phyloP scores from a whole-genome alignment of 2,797 vertebrate species.

The Pseudomugil gertrudae region DNA sequence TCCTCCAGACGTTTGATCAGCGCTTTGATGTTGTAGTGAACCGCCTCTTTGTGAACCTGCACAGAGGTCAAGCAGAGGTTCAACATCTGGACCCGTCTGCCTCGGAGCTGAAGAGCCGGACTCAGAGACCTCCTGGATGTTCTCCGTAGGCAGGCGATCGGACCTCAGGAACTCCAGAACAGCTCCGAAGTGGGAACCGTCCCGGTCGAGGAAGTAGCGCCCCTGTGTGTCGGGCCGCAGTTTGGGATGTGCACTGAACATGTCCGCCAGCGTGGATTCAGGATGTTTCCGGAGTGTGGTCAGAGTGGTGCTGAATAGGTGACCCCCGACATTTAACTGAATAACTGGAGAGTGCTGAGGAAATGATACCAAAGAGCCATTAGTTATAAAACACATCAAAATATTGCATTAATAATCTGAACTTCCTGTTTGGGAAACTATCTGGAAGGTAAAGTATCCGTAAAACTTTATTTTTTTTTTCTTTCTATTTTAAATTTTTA shows the following conservation, averaged over 20 bases:
- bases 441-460: too few relatives aligned
- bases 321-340: slow-evolving; percentile 90
- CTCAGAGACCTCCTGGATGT: slow-evolving; percentile 77
- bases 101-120: background rate
- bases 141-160: slow-evolving; percentile 80
- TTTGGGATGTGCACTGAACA: slow-evolving; percentile 79
- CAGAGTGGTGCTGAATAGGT: slow-evolving; percentile 84
- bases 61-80: background rate
- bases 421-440: too few relatives aligned
- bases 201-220: slow-evolving; percentile 88
- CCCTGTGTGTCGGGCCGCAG: slow-evolving; percentile 80
- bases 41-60: slow-evolving; percentile 87
- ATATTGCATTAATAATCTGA: too few relatives aligned
- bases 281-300: slow-evolving; percentile 87
- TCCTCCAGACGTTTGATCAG: slow-evolving; percentile 90
- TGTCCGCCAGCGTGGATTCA: slow-evolving; percentile 85
- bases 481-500: too few relatives aligned
- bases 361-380: background rate
- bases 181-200: slow-evolving; percentile 86
- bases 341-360: slow-evolving; percentile 75
- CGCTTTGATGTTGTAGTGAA: slow-evolving; percentile 87
- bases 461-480: too few relatives aligned
- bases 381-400: too few relatives aligned
- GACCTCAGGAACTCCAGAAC: slow-evolving; percentile 90
- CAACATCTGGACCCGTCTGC: background rate